Evolutionary conservation across 1,140 invertebrate species (phyloP), one percentile per base, ranked within the genome.

Genomic region (Drosophila sp.): DNA sequence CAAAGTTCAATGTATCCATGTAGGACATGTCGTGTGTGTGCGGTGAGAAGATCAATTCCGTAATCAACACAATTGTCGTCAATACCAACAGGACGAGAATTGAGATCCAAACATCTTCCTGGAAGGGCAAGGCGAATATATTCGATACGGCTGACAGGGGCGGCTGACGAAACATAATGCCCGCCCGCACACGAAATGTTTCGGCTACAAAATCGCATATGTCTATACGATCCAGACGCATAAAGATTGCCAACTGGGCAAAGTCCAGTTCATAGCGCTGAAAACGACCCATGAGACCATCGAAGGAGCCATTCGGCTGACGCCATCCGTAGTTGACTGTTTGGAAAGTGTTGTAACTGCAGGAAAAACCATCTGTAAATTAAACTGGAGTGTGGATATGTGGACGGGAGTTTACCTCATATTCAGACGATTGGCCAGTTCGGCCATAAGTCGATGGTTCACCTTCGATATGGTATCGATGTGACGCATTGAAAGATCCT

Each of bases 71-170:
- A 27, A 93, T 67, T 50, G 84, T 72, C 1, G 91, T 89, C n/a
- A 92, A 47, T 25, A 92, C 77, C 23, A 92, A 65, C 0, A 93
- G 80, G 10, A 90, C 64, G 1, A 83, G 62, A 38, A 92, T 93
- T 1, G 93, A 93, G 3, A 93, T 78, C 95, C 95, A 96, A 41
- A 96, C 95, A 30, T 93, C 93, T 11, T 75, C 86, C 68, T 93
- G 92, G 72, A 96, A 95, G 8, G 95, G 95, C 78, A 95, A 83
- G 30, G 92, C 92, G 76, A 95, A 96, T 41, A 96, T 94, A 87
- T 96, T 96, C 10, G 92, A 93, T 17, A 95, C 93, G 0, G 94
- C 94, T 0, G 95, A 95, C 25, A 95, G 91, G 32, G 95, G 93
- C 1, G 95, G 95, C 87, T 95, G 94, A 0, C 94, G 93, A 82